Conservation (phyloP, 2,888 invertebrate genomes). For the Lithophane socia region DNA sequence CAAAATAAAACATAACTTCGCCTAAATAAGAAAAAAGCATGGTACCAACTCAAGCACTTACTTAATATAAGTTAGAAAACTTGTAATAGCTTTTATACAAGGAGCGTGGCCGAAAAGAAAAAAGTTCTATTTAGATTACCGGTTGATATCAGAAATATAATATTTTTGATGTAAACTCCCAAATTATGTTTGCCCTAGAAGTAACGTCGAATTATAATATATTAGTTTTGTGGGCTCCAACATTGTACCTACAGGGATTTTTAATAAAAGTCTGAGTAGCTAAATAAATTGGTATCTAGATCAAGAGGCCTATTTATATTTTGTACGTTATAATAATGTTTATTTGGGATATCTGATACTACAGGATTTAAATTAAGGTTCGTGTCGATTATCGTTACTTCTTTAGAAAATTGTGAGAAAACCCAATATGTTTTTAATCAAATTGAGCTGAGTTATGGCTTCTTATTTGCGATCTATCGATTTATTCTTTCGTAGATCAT, state of each 20-base stretch:
- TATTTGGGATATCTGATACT: conserved; percentile 15
- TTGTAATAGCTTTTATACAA: conserved; percentile 60
- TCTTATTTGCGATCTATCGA: conserved; percentile 17
- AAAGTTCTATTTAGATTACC: conserved; percentile 60
- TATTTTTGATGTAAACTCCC: conserved; percentile 40
- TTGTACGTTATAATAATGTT: conserved; percentile 7
- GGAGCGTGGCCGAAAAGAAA: conserved; percentile 47
- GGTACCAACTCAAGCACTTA: conserved; percentile 51
- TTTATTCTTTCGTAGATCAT: not conserved
- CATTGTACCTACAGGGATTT: conserved; percentile 22
- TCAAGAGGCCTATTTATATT: not conserved
- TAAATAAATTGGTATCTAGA: conserved; percentile 16
- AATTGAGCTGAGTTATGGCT: conserved; percentile 22
- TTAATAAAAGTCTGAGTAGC: conserved; percentile 12
- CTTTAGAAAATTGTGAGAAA: conserved; percentile 18
- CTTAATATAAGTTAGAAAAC: conserved; percentile 68
- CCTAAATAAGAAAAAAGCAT: conserved; percentile 53
- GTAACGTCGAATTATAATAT: conserved; percentile 24
- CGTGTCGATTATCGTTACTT: conserved; percentile 5
- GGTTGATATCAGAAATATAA: conserved; percentile 47
- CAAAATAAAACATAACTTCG: conserved; percentile 50
- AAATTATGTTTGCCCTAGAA: conserved; percentile 45
- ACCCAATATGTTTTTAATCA: conserved; percentile 7
- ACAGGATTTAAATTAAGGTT: conserved; percentile 30
- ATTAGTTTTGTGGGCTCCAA: conserved; percentile 24